Evolutionary conservation across 2,797 vertebrate genomes (phyloP).

Genomic region (Trichosurus vulpecula): DNA sequence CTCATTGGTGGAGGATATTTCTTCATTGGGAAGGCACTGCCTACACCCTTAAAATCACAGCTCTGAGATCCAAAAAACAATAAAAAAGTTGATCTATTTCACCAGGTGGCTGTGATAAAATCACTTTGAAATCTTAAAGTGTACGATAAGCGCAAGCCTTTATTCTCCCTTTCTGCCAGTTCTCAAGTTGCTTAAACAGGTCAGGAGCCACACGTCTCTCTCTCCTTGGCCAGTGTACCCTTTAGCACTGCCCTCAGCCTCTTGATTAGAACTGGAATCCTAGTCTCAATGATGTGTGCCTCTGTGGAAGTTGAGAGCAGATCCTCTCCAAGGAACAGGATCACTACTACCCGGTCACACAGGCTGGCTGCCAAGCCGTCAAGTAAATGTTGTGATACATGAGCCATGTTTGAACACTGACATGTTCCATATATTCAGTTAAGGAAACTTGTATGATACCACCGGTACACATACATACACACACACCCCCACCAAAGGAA

Average conservation of each 20-base stretch:
- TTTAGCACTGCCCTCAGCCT: neutral
- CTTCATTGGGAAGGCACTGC: neutral
- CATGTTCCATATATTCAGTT: neutral
- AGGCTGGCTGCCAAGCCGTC: neutral
- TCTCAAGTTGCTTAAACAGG: neutral
- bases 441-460: neutral
- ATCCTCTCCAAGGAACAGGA: neutral
- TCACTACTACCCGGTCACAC: neutral
- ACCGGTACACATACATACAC: too few relatives aligned
- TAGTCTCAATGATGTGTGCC: neutral
- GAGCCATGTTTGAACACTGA: neutral
- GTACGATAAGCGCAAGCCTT: neutral
- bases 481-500: neutral
- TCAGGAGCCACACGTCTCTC: neutral
- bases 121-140: neutral
- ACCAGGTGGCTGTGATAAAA: neutral
- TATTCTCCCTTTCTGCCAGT: neutral
- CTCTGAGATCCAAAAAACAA: rapidly evolving
- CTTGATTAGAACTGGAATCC: neutral
- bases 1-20: neutral
- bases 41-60: neutral
- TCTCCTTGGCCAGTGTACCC: neutral
- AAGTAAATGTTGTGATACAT: neutral
- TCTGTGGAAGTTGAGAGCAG: neutral
- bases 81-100: neutral